Conservation (phyloP, 2,113 vertebrate species). For the Pycnonotus jocosus region DNA sequence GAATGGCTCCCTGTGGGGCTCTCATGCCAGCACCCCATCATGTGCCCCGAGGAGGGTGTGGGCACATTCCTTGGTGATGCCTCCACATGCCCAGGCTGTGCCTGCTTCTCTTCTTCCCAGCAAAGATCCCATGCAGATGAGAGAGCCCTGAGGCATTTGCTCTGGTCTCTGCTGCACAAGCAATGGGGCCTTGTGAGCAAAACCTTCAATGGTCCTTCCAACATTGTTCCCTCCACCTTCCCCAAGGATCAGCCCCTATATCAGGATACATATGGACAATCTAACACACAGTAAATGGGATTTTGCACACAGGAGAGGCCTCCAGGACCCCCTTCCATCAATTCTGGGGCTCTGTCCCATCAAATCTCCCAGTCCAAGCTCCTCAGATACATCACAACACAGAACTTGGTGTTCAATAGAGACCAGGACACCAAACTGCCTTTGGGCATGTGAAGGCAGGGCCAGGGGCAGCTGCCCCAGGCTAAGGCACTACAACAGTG, state of each 20-base stretch:
- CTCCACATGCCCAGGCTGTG: not conserved
- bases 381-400: not conserved
- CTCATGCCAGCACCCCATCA: not conserved
- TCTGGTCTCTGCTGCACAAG: not conserved
- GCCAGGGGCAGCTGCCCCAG: not conserved
- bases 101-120: not conserved
- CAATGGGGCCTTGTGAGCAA: not conserved
- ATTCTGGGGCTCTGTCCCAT: not conserved
- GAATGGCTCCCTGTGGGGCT: not conserved
- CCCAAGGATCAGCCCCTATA: not conserved
- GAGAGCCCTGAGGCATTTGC: not conserved
- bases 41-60: not conserved
- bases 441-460: accelerated
- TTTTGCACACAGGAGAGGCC: accelerated
- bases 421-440: not conserved
- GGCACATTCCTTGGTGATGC: slow-evolving; percentile 8
- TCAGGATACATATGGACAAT: accelerated
- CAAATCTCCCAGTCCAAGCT: not conserved
- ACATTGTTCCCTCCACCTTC: not conserved
- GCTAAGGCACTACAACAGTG: not conserved
- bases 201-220: not conserved
- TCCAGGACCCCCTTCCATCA: not conserved
- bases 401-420: not conserved
- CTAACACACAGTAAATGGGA: not conserved
- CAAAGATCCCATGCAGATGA: not conserved